These are phyloP conservation scores for Castor canadensis DNA, from an alignment of 2,113 vertebrate species.

Conservation along the genomic window DNA sequence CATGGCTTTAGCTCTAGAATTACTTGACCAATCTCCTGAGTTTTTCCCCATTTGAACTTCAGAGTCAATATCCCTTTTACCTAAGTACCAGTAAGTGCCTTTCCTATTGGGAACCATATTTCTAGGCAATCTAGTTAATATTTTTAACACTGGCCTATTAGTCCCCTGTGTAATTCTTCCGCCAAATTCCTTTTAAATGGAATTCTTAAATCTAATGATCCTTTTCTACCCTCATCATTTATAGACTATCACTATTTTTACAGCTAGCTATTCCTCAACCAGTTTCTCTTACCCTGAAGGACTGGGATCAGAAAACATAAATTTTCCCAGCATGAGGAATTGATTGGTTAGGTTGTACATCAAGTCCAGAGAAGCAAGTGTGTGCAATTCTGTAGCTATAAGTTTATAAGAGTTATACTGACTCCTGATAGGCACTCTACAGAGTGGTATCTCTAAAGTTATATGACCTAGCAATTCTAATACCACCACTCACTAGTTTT, in stretches of 20 bases:
- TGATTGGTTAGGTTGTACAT: neutral
- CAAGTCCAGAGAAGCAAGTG: neutral
- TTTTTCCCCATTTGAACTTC: neutral
- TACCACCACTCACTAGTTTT: neutral
- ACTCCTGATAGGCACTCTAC: neutral
- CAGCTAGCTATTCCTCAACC: constrained; percentile 18
- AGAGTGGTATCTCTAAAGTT: neutral
- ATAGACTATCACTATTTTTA: neutral
- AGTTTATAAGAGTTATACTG: neutral
- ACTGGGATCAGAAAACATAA: neutral
- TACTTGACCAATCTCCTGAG: too few species aligned
- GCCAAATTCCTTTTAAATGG: constrained; percentile 25
- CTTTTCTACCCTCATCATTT: constrained; percentile 19
- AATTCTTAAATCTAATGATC: constrained; percentile 38
- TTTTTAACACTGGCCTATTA: neutral
- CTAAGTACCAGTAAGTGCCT: neutral
- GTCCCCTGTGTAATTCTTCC: constrained; percentile 35
- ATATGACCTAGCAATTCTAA: neutral
- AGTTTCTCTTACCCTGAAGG: neutral
- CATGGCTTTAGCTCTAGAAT: too few species aligned
- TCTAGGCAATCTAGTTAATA: constrained; percentile 14
- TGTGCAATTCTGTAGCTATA: neutral
- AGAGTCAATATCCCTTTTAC: neutral
- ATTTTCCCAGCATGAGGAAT: constrained; percentile 27
- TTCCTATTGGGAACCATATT: neutral